Conservation (phyloP, 2,113 vertebrate species). For the Turdus rufiventris region DNA sequence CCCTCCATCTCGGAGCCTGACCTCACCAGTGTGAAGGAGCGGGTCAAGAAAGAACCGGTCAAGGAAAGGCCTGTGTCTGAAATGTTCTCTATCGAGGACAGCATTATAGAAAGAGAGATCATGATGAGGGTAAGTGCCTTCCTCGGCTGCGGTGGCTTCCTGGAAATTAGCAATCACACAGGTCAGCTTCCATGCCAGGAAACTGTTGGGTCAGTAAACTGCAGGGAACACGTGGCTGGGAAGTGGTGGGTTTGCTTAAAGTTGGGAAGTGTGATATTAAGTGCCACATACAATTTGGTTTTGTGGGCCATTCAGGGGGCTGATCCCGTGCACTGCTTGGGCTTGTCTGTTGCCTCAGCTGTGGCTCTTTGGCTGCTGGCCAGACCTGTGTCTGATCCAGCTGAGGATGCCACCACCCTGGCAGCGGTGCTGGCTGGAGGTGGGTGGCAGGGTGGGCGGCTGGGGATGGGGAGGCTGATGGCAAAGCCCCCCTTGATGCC, state of each 20-base stretch:
- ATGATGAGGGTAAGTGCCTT: constrained; percentile 85
- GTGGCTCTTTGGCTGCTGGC: not conserved
- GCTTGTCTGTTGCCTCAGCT: not conserved
- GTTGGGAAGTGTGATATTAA: not conserved
- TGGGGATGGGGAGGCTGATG: not conserved
- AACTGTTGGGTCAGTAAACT: not conserved
- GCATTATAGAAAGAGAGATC: constrained; percentile 95
- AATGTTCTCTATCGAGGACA: constrained; percentile 96
- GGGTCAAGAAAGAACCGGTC: constrained; percentile 91
- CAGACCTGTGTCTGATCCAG: not conserved
- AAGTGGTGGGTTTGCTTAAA: not conserved
- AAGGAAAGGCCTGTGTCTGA: constrained; percentile 96
- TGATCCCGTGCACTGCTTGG: not conserved
- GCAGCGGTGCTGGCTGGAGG: not conserved
- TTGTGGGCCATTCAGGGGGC: not conserved
- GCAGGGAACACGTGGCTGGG: accelerated
- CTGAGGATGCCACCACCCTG: not conserved
- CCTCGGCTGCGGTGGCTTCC: not conserved
- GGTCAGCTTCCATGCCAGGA: not conserved
- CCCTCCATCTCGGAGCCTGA: constrained; percentile 95
- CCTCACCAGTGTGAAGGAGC: constrained; percentile 93
- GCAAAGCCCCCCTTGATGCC: not conserved
- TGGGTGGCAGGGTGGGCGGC: not conserved
- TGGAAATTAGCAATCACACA: not conserved
- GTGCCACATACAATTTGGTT: not conserved